Conservation (phyloP, 2,113 vertebrate species). For the Crotalus tigris region DNA sequence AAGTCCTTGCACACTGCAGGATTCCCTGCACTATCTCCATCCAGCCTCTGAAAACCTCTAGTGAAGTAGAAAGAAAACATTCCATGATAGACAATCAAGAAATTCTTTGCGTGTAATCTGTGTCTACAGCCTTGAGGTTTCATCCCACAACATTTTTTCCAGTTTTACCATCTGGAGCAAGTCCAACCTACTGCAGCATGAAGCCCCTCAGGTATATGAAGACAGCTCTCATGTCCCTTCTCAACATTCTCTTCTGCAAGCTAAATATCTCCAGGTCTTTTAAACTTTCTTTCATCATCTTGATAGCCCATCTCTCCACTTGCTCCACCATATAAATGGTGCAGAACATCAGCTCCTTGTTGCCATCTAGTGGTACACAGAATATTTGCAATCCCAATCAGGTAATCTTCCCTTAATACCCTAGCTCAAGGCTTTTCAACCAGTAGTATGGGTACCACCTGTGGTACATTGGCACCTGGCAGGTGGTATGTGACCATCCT, state of each 20-base stretch:
- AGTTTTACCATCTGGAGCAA: not conserved
- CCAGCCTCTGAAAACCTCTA: not conserved
- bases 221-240: not conserved
- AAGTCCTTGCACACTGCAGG: not conserved
- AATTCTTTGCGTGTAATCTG: not conserved
- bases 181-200: not conserved
- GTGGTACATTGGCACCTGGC: too few species aligned
- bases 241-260: not conserved
- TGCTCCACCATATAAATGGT: not conserved
- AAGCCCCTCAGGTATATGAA: not conserved
- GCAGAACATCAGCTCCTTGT: not conserved
- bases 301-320: not conserved
- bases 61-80: not conserved
- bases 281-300: not conserved
- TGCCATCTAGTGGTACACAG: not conserved
- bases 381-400: not conserved
- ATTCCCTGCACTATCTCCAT: not conserved
- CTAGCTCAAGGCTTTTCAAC: not conserved
- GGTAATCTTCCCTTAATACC: not conserved
- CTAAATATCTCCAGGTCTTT: not conserved
- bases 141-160: not conserved
- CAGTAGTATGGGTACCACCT: too few species aligned
- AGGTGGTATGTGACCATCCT: too few species aligned
- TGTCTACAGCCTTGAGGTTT: not conserved
- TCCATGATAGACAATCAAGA: not conserved